Percentiles rank a stretch among this genome's conserved stretches.
Conservation (phyloP, 2,888 invertebrate genomes). For the Muschampia plurimacula region DNA sequence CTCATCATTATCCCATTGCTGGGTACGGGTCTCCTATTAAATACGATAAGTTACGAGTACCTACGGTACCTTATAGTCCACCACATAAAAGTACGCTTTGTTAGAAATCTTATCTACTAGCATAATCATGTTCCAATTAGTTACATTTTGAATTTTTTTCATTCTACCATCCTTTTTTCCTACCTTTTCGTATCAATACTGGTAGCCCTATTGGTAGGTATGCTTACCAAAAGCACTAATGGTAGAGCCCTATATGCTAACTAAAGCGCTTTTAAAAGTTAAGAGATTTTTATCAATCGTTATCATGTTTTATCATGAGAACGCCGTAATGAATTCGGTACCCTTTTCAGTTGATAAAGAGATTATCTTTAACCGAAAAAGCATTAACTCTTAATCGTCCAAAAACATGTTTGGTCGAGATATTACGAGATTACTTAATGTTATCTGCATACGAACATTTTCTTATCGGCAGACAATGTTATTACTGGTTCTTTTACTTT, state of each 20-base stretch:
- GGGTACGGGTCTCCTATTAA: too few species aligned
- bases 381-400: slow-evolving; percentile 16
- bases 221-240: too few species aligned
- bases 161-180: too few species aligned
- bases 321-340: slow-evolving; percentile 29
- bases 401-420: slow-evolving; percentile 23
- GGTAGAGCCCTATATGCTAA: not conserved
- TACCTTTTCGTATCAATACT: too few species aligned
- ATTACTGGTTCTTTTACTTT: slow-evolving; percentile 10
- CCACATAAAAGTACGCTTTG: too few species aligned
- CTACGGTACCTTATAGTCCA: too few species aligned
- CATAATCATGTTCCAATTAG: too few species aligned
- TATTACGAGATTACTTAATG: slow-evolving; percentile 30
- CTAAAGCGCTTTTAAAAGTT: slow-evolving; percentile 3
- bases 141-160: too few species aligned
- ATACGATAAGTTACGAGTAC: too few species aligned
- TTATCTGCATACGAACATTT: slow-evolving; percentile 32
- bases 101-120: too few species aligned
- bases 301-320: slow-evolving; percentile 19
- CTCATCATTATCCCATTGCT: too few species aligned
- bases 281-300: slow-evolving; percentile 26
- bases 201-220: too few species aligned
- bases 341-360: slow-evolving; percentile 32
- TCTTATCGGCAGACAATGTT: slow-evolving; percentile 23
- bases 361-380: slow-evolving; percentile 30